phyloP scores from a whole-genome alignment of 2,888 invertebrate genomes.

The Mellilla xanthometata region DNA sequence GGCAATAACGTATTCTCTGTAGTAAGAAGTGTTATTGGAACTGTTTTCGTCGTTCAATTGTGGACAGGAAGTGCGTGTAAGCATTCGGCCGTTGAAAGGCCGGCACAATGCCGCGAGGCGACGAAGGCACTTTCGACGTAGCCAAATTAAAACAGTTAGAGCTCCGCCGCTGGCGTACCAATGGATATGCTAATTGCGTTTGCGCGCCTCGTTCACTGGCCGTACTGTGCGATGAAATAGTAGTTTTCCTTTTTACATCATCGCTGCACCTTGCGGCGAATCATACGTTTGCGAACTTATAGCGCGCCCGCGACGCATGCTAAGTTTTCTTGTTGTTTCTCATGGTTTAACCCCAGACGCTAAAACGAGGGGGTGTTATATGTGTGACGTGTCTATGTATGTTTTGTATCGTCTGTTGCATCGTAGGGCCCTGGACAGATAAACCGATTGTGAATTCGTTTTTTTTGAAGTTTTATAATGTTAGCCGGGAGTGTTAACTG shows the following conservation, averaged over 20 bases:
- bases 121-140: constrained; percentile 44
- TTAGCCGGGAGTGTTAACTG: too few relatives aligned
- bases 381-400: too few relatives aligned
- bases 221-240: constrained; percentile 15
- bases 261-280: constrained; percentile 31
- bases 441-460: too few relatives aligned
- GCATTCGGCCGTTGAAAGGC: constrained; percentile 64
- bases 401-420: too few relatives aligned
- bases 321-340: constrained; percentile 45
- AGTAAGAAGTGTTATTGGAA: constrained; percentile 24
- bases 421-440: too few relatives aligned
- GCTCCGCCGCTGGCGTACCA: constrained; percentile 19
- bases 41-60: constrained; percentile 55
- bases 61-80: constrained; percentile 73
- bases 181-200: constrained; percentile 45
- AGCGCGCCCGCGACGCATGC: constrained; percentile 41
- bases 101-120: constrained; percentile 38
- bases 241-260: constrained; percentile 23
- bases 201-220: constrained; percentile 36
- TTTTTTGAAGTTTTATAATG: too few relatives aligned
- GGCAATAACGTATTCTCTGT: constrained; percentile 14
- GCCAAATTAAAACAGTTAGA: constrained; percentile 42
- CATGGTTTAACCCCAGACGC: too few relatives aligned
- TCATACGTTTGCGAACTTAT: constrained; percentile 36
- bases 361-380: too few relatives aligned